Conservation (phyloP, 2,888 invertebrate species). For the Saturnia japonica region DNA sequence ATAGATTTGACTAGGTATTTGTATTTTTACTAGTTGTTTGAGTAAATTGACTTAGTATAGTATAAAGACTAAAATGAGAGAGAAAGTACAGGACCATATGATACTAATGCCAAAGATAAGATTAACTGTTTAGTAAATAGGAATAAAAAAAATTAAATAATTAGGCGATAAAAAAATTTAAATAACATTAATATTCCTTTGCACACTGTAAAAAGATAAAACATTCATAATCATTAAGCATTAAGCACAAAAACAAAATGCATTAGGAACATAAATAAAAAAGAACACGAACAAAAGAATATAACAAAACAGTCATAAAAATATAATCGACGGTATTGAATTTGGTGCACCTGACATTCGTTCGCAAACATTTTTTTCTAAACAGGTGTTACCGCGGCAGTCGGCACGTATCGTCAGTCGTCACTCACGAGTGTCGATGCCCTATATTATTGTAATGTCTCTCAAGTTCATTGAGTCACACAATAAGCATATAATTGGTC, state of each 20-base stretch:
- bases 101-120: too few relatives aligned
- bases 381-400: slow-evolving; percentile 62
- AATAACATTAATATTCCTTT: neutral
- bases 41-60: too few relatives aligned
- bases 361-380: slow-evolving; percentile 57
- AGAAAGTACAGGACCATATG: too few relatives aligned
- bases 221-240: neutral
- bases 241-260: slow-evolving; percentile 10
- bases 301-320: slow-evolving; percentile 22
- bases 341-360: slow-evolving; percentile 70
- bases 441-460: slow-evolving; percentile 75
- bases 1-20: too few relatives aligned
- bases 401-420: slow-evolving; percentile 31
- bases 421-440: slow-evolving; percentile 72
- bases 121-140: neutral
- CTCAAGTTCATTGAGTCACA: slow-evolving; percentile 78
- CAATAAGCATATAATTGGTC: slow-evolving; percentile 76
- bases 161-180: neutral
- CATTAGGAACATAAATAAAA: slow-evolving; percentile 19
- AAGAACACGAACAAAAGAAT: slow-evolving; percentile 15
- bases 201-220: neutral
- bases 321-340: slow-evolving; percentile 36
- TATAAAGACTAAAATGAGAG: too few relatives aligned
- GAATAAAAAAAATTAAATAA: neutral
- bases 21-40: too few relatives aligned